A percentile compares a stretch with the other conserved stretches of the same genome.
Evolutionary conservation across 1,140 invertebrate genomes (phyloP).

Genomic region (Ctenoplectra terminalis): DNA sequence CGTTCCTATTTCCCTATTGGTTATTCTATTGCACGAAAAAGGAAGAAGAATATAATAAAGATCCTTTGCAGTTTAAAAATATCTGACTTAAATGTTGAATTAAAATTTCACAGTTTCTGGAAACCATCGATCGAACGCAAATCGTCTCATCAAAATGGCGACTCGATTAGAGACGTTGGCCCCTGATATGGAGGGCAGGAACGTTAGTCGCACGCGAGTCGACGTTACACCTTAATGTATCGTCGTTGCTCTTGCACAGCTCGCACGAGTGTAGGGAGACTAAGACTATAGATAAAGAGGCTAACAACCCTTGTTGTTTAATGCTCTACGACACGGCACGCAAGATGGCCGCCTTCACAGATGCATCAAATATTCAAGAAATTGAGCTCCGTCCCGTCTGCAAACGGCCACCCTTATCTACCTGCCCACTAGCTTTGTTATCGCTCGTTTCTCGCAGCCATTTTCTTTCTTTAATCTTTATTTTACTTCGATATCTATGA

Average conservation of each 20-base stretch:
- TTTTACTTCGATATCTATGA: not conserved
- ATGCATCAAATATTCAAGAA: conserved; percentile 79
- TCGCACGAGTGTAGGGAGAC: not conserved
- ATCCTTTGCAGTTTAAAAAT: too few relatives aligned
- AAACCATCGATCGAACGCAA: not conserved
- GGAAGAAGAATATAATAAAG: not conserved
- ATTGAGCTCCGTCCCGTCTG: conserved; percentile 58
- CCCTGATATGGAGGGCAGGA: not conserved
- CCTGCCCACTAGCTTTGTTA: too few relatives aligned
- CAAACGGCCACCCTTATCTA: not conserved
- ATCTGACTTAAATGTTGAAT: too few relatives aligned
- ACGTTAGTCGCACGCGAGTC: conserved; percentile 1
- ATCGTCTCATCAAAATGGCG: conserved; percentile 11
- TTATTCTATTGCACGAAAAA: too few relatives aligned
- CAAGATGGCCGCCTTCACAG: conserved; percentile 75
- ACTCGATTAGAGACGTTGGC: conserved; percentile 6
- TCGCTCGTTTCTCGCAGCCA: not conserved
- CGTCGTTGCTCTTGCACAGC: conserved; percentile 24
- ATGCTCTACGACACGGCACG: conserved; percentile 72
- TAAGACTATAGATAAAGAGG: conserved; percentile 78
- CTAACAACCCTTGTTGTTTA: conserved; percentile 82
- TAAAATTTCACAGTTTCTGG: too few relatives aligned
- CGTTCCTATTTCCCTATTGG: not conserved
- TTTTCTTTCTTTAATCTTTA: not conserved
- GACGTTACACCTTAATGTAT: not conserved